Conservation (phyloP, 2,797 vertebrate species). For the Leptatherina wallacei region DNA sequence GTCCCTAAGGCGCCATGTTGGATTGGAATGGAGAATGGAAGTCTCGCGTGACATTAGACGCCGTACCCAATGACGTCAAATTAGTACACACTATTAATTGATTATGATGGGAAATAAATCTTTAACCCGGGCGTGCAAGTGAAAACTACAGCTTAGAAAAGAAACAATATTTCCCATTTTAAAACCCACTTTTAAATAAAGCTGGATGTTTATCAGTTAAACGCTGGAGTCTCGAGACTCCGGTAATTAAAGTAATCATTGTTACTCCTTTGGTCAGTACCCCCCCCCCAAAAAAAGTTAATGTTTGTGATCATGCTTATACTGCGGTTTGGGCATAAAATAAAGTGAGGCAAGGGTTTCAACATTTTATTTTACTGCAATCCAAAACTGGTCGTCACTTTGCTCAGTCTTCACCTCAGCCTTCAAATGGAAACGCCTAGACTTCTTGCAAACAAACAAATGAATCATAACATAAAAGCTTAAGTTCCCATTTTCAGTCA, state of each 20-base stretch:
- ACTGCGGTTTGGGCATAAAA: neutral
- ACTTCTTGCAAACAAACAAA: neutral
- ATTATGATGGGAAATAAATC: neutral
- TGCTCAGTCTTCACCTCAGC: too few species aligned
- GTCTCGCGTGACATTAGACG: constrained; percentile 59
- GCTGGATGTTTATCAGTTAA: neutral
- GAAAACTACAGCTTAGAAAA: neutral
- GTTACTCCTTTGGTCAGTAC: too few species aligned
- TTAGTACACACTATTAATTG: neutral
- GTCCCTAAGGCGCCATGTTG: constrained; percentile 82
- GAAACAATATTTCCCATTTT: neutral
- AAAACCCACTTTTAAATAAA: neutral
- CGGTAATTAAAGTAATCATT: too few species aligned
- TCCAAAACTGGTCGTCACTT: neutral
- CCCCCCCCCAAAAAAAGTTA: too few species aligned
- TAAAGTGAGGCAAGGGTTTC: neutral
- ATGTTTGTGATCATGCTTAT: neutral
- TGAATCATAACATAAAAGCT: too few species aligned
- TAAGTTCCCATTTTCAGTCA: neutral
- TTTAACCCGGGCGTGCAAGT: neutral
- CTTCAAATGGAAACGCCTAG: neutral
- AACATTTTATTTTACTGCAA: constrained; percentile 53
- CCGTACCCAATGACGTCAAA: constrained; percentile 62
- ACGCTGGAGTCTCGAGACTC: too few species aligned
- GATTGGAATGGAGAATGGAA: constrained; percentile 32